Evolutionary conservation across 1,140 invertebrate genomes (phyloP), one percentile per base, ranked within the genome.

Genomic region (Lordiphosa clarofinis): DNA sequence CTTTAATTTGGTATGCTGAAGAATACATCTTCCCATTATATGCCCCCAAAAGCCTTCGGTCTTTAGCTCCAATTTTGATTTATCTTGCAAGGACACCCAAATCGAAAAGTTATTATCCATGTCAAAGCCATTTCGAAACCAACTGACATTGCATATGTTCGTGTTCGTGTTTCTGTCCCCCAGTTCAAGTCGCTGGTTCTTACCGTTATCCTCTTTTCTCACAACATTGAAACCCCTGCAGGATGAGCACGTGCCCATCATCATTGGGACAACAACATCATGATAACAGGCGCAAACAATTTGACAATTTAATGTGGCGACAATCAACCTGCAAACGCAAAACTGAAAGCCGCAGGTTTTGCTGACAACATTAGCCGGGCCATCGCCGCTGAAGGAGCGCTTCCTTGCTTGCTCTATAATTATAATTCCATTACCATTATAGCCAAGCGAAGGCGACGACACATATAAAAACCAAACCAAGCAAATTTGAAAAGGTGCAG

Each of bases 241-340:
- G 38, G 60, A 70, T 68, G 57, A 74, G 55, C 78, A 78, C 78
- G 78, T 84, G 73, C 52, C 73, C 47, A 50, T 38, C 43, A 54
- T 59, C 12, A 1, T 40, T 6, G 9, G n/a, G 12, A 2, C 53
- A 53, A 38, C 54, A 72, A 68, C 53, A 65, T 79, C 58, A 44
- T 43, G 74, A 74, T 86, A 86, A 86, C 56, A 42, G 74, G 70
- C 50, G 36, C 74, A 79, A 86, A 86, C 81, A 86, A 73, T 86
- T 86, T 86, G 81, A 86, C 79, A 86, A 74, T 81, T 86, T 86
- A 86, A 86, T 84, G 79, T 86, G 56, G 54, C 59, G 55, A 58
- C 78, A 74, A 59, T 71, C 64, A 78, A 59, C 55, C 65, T 57
- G 64, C 63, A 60, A 40, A 52, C 37, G 35, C 11, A 21, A 50